These are phyloP conservation scores for Tyria jacobaeae DNA, from an alignment of 2,888 invertebrate species.

Conservation along the genomic window DNA sequence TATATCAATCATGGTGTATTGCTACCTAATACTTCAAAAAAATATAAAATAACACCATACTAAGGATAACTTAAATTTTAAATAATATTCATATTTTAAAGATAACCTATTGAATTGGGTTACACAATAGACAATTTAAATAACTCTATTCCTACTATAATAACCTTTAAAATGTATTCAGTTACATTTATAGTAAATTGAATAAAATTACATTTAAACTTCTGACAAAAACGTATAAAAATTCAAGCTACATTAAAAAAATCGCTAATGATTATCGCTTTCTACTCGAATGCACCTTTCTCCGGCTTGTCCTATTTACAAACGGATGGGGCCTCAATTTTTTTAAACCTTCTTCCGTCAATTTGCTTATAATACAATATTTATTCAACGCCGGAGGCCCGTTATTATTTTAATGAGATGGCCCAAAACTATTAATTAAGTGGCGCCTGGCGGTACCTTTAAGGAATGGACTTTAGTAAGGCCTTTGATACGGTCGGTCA, in stretches of 20 bases:
- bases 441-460: conserved; percentile 72
- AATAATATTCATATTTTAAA: too few relatives aligned
- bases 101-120: too few relatives aligned
- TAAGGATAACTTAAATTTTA: too few relatives aligned
- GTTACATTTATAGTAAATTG: not conserved
- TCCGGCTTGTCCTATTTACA: conserved; percentile 33
- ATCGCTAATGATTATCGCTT: conserved; percentile 11
- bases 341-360: conserved; percentile 70
- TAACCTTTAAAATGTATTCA: not conserved
- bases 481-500: conserved; percentile 56
- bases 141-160: too few relatives aligned
- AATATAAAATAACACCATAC: too few relatives aligned
- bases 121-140: too few relatives aligned
- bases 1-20: too few relatives aligned
- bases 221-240: not conserved
- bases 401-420: conserved; percentile 75
- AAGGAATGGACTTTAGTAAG: conserved; percentile 58
- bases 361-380: conserved; percentile 83
- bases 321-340: conserved; percentile 46
- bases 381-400: conserved; percentile 72
- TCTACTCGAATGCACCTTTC: conserved; percentile 30
- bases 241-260: not conserved
- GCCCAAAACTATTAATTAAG: conserved; percentile 78
- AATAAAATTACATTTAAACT: not conserved
- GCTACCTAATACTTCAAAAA: too few relatives aligned